Percentiles rank a stretch among this genome's conserved stretches.
Conservation (phyloP, 2,888 invertebrate species). For the Aspidiotus destructor region DNA sequence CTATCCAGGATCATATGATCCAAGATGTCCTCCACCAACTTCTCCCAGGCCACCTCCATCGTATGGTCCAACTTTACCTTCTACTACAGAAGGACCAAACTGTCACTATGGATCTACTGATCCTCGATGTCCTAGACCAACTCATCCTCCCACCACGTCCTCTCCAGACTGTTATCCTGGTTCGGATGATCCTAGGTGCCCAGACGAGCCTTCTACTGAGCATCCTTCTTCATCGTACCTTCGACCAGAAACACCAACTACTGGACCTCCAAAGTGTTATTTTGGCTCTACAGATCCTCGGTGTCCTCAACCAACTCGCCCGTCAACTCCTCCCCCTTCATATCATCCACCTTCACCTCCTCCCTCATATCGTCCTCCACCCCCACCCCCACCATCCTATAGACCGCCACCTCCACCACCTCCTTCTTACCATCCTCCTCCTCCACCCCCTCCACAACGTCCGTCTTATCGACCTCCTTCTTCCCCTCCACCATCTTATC, state of each 20-base stretch:
- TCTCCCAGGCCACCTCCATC: slow-evolving; percentile 34
- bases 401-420: slow-evolving; percentile 29
- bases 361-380: slow-evolving; percentile 36
- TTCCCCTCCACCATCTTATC: not conserved
- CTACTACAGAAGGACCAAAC: slow-evolving; percentile 31
- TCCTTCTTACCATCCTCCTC: slow-evolving; percentile 15
- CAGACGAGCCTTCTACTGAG: slow-evolving; percentile 29
- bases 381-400: slow-evolving; percentile 39
- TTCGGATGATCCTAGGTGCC: slow-evolving; percentile 41
- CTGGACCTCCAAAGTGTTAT: slow-evolving; percentile 40
- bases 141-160: slow-evolving; percentile 35
- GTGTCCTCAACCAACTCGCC: slow-evolving; percentile 37
- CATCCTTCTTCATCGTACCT: slow-evolving; percentile 32
- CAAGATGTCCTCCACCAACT: slow-evolving; percentile 39
- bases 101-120: slow-evolving; percentile 42
- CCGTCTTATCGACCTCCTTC: not conserved
- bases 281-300: slow-evolving; percentile 39
- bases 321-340: slow-evolving; percentile 40
- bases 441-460: not conserved
- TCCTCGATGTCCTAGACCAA: slow-evolving; percentile 40
- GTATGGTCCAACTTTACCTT: slow-evolving; percentile 12
- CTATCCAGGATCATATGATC: slow-evolving; percentile 41
- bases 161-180: slow-evolving; percentile 42
- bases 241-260: slow-evolving; percentile 32
- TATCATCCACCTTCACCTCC: slow-evolving; percentile 38